These are phyloP conservation scores for Charaxes varanes DNA, from an alignment of 1,140 invertebrate species.

Conservation along the genomic window DNA sequence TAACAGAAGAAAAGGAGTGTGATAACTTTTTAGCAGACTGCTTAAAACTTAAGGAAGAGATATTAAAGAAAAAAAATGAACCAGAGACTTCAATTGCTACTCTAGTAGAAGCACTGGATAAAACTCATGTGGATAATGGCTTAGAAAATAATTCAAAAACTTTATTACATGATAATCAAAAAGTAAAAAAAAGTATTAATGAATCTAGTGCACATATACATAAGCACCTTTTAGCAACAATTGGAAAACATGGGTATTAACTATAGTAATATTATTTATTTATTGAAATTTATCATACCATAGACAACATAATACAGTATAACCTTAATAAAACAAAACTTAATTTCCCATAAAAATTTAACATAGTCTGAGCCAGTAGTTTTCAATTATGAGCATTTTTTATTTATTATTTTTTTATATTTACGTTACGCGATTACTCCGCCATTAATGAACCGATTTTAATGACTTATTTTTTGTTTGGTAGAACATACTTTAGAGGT, in stretches of 20 bases:
- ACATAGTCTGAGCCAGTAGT: too few relatives aligned
- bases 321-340: too few relatives aligned
- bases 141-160: conserved; percentile 5
- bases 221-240: conserved; percentile 49
- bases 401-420: too few relatives aligned
- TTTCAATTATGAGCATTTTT: too few relatives aligned
- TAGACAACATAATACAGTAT: too few relatives aligned
- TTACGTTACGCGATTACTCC: too few relatives aligned
- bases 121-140: conserved; percentile 37
- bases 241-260: conserved; percentile 62
- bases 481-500: too few relatives aligned
- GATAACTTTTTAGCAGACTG: conserved; percentile 57
- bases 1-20: conserved; percentile 26
- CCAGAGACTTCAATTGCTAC: conserved; percentile 38
- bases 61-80: conserved; percentile 48
- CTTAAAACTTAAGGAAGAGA: conserved; percentile 49
- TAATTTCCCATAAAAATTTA: too few relatives aligned
- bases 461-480: too few relatives aligned
- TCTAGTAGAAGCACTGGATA: conserved; percentile 53
- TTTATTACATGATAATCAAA: background rate
- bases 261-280: too few relatives aligned
- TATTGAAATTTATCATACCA: too few relatives aligned
- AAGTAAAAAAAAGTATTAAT: background rate
- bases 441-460: too few relatives aligned
- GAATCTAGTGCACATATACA: conserved; percentile 40